Base-by-base conservation (phyloP, 2,888 invertebrate genomes). In the Papilio elwesi region DNA sequence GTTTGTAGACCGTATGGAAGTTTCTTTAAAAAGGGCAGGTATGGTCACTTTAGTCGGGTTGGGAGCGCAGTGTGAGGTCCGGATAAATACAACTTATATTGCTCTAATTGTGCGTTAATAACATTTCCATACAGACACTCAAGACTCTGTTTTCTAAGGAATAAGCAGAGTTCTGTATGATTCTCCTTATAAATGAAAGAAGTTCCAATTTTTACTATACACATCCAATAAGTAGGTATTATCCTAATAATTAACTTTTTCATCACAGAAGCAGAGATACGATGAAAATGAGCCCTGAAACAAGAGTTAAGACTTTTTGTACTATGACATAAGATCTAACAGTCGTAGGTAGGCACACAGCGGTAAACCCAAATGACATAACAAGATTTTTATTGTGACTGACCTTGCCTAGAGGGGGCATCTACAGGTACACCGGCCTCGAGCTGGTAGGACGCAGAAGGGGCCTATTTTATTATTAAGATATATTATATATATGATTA, bases 91-190 rank as follows among this genome's bases (percentile, higher is more conserved):
- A n/a, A 57, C 57, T 65, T 49, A 65, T 59, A 59, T 65, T 49
- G 49, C 71, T 59, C 49, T 59, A 63, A 70, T 52, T 70, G 63
- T 43, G 16, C 16, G 70, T 51, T 70, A 70, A 62, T 53, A 63
- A 63, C n/a, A 63, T 70, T 63, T 26, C 15, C 63, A 63, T 43
- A 51, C 51, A 8, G 11, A 63, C 11, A 38, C 47, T 6, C 53
- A 66, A 36, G 36, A 43, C n/a, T 62, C n/a, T 62, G 59, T 62
- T 62, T 13, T 0, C 15, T 62, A 43, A 15, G 13, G 13, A 11
- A 43, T 62, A 62, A 62, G 59, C 59, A 62, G 59, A 13, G 59
- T 15, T 55, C 26, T 26, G 26, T 11, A 26, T 11, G 9, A 55
- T 12, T 10, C 55, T 1, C 7, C 3, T 49, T 4, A 49, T 12